A percentile compares a stretch with the other conserved stretches of the same genome.
These are phyloP conservation scores for Strigamia crassipes DNA, from an alignment of 2,888 invertebrate species.

Conservation along the genomic window DNA sequence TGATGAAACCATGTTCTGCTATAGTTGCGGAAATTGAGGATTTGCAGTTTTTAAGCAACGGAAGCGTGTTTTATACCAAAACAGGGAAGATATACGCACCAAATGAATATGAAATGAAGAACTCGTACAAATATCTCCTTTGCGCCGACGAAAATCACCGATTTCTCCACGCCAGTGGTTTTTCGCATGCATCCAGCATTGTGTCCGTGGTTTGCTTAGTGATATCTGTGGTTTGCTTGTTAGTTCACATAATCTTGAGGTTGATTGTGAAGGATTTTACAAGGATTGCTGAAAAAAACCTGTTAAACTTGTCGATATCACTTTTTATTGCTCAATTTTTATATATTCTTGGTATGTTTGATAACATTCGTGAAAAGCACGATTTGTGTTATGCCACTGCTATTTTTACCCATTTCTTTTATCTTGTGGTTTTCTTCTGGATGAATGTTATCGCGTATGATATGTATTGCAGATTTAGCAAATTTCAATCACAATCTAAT, in stretches of 20 bases:
- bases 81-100: background rate
- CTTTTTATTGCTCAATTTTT: constrained; percentile 59
- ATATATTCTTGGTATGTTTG: constrained; percentile 53
- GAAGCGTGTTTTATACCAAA: background rate
- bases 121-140: background rate
- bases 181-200: constrained; percentile 52
- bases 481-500: background rate
- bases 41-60: background rate
- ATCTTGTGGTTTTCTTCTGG: constrained; percentile 61
- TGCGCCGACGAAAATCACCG: background rate
- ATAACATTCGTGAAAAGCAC: constrained; percentile 46
- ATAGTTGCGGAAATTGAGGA: background rate
- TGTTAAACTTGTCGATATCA: constrained; percentile 57
- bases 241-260: constrained; percentile 57
- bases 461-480: constrained; percentile 57
- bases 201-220: constrained; percentile 56
- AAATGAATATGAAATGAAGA: background rate
- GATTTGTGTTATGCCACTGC: constrained; percentile 54
- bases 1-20: background rate
- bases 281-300: constrained; percentile 60
- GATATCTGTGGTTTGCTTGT: constrained; percentile 57
- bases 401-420: constrained; percentile 59
- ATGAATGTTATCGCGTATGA: constrained; percentile 62
- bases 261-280: constrained; percentile 55
- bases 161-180: constrained; percentile 47